Percentiles rank a stretch among this genome's conserved stretches.
These are phyloP conservation scores for Philopedon plagiatum DNA, from an alignment of 2,888 invertebrate species.

Conservation along the genomic window DNA sequence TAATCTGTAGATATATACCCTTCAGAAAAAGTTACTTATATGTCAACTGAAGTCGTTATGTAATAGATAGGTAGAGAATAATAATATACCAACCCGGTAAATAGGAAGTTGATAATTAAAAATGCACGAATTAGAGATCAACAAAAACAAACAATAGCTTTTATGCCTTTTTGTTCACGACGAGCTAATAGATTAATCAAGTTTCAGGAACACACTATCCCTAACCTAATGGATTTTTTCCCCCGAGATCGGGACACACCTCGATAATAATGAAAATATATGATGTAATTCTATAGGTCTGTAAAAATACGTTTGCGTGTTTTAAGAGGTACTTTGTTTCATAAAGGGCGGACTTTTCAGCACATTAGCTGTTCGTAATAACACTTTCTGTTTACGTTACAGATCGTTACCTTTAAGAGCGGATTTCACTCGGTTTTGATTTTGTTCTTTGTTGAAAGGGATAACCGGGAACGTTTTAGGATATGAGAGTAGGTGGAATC, in stretches of 20 bases:
- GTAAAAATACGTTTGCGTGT: conserved; percentile 36
- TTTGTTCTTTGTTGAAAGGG: background rate
- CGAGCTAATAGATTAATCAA: conserved; percentile 45
- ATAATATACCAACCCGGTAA: no score
- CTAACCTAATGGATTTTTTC: conserved; percentile 44
- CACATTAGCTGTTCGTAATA: conserved; percentile 18
- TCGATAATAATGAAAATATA: conserved; percentile 45
- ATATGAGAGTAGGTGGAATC: no score
- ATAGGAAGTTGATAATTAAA: no score
- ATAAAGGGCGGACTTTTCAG: conserved; percentile 19
- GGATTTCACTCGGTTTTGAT: background rate
- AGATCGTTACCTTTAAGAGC: background rate
- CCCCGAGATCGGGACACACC: conserved; percentile 34
- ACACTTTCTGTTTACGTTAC: conserved; percentile 16
- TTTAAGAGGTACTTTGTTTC: conserved; percentile 23
- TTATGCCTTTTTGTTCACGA: conserved; percentile 42
- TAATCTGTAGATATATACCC: no score
- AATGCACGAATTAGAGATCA: no score
- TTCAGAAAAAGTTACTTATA: no score
- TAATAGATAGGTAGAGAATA: no score
- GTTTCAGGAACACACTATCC: conserved; percentile 42
- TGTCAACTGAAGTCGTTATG: no score
- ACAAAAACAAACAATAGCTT: conserved; percentile 21
- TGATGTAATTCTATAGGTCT: conserved; percentile 36
- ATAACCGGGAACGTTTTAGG: background rate